phyloP scores from a whole-genome alignment of 2,113 vertebrate genomes.

The Trematocara zebra region DNA sequence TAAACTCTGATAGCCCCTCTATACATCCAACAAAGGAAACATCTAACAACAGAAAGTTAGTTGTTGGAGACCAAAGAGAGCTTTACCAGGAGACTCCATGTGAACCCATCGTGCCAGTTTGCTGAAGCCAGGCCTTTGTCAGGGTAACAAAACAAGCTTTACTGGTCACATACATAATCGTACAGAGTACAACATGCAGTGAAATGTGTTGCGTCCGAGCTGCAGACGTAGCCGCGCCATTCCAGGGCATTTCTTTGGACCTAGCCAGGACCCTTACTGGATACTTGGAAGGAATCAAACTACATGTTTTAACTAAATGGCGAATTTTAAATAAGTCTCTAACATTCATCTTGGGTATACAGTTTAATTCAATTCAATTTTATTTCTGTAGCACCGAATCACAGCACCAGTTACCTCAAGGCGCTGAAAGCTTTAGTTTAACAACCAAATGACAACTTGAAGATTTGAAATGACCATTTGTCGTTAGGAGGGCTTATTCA shows the following conservation, averaged over 20 bases:
- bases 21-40: neutral
- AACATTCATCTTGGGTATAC: neutral
- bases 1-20: neutral
- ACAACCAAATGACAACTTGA: neutral
- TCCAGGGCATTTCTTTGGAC: neutral
- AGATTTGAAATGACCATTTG: neutral
- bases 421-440: neutral
- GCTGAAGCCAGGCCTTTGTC: neutral
- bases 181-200: neutral
- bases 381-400: neutral
- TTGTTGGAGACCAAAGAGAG: neutral
- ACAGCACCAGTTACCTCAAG: neutral
- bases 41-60: neutral
- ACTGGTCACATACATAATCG: neutral
- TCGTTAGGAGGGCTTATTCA: neutral
- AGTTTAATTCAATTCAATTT: neutral
- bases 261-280: too few relatives aligned
- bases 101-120: neutral
- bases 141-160: neutral
- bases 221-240: neutral
- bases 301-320: neutral
- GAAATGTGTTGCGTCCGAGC: rapidly evolving
- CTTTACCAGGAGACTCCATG: neutral
- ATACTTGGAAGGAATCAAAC: too few relatives aligned
- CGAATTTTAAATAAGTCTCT: rapidly evolving